A percentile compares a stretch with the other conserved stretches of the same genome.
Conservation (phyloP, 2,113 vertebrate genomes). For the Mesocricetus auratus region DNA sequence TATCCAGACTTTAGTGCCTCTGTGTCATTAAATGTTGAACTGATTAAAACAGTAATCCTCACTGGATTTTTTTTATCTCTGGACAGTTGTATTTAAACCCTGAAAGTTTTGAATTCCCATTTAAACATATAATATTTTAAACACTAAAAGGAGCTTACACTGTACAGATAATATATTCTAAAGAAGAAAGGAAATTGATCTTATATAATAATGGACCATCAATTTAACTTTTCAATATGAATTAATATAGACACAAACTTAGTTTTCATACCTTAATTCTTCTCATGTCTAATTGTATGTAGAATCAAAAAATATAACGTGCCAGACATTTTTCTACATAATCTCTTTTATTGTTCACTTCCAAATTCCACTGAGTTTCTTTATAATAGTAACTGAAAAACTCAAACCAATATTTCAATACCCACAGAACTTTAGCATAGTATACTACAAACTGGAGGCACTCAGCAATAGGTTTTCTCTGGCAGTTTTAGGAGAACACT, state of each 20-base stretch:
- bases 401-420: not conserved
- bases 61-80: not conserved
- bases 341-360: conserved; percentile 26
- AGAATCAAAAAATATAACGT: not conserved
- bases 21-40: not conserved
- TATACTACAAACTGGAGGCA: not conserved
- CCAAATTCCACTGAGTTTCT: conserved; percentile 12
- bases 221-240: not conserved
- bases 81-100: not conserved
- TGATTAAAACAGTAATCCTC: not conserved
- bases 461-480: not conserved
- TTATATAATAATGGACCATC: not conserved
- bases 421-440: not conserved
- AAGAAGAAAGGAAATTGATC: not conserved
- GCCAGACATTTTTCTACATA: not conserved
- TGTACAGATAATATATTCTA: not conserved
- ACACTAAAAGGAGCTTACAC: not conserved
- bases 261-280: not conserved
- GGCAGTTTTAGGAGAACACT: not conserved
- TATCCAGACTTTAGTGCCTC: not conserved
- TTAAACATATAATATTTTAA: conserved; percentile 34
- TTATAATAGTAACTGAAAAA: conserved; percentile 24
- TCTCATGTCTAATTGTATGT: not conserved
- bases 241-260: not conserved
- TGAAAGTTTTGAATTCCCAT: not conserved